These are phyloP conservation scores for Tarsius wallacei DNA, from an alignment of 2,797 vertebrate species.

Conservation along the genomic window DNA sequence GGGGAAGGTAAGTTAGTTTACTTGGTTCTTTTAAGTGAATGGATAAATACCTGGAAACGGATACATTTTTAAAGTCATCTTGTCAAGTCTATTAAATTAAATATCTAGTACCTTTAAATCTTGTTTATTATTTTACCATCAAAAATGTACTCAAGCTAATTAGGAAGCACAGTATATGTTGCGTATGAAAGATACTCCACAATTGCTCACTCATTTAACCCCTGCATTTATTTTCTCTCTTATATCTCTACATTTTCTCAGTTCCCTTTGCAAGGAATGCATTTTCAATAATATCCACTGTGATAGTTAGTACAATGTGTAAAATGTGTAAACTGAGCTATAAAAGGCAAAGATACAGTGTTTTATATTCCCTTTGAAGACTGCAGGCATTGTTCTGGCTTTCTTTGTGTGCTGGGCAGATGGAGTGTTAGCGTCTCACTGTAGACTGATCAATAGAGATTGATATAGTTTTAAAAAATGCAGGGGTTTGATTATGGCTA, in stretches of 20 bases:
- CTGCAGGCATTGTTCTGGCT: constrained; percentile 65
- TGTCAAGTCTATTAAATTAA: constrained; percentile 48
- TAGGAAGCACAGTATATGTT: background rate
- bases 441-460: constrained; percentile 83
- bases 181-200: background rate
- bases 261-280: background rate
- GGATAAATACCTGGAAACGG: constrained; percentile 52
- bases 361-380: background rate
- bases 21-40: constrained; percentile 32
- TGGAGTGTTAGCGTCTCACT: constrained; percentile 75
- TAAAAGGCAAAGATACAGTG: background rate
- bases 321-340: constrained; percentile 13
- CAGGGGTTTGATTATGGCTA: constrained; percentile 60
- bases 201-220: constrained; percentile 17
- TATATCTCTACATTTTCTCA: constrained; percentile 46
- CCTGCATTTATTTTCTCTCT: constrained; percentile 36
- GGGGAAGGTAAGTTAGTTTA: constrained; percentile 6
- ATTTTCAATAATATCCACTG: background rate
- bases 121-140: constrained; percentile 43
- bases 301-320: background rate
- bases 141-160: background rate
- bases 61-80: constrained; percentile 53
- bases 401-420: constrained; percentile 77
- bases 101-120: background rate
- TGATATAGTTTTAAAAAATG: constrained; percentile 75